phyloP scores from a whole-genome alignment of 2,113 vertebrate genomes.

The Aldabrachelys gigantea region DNA sequence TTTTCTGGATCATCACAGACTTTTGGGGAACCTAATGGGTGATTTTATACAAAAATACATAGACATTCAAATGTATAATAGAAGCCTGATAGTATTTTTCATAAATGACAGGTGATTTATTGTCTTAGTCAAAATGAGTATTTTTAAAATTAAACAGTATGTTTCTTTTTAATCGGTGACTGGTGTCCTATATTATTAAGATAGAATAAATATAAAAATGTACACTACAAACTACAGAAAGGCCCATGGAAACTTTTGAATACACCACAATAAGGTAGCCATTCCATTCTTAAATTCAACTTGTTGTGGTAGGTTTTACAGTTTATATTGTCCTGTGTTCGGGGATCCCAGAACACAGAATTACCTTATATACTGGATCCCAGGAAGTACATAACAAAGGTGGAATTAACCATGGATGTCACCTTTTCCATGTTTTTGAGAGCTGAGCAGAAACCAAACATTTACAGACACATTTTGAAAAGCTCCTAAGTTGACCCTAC shows the following conservation, averaged over 20 bases:
- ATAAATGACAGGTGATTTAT: slow-evolving; percentile 38
- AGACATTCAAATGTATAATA: slow-evolving; percentile 45
- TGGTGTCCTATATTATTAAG: slow-evolving; percentile 56
- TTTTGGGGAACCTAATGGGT: neutral
- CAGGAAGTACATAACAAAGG: neutral
- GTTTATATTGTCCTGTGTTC: neutral
- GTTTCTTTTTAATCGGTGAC: slow-evolving; percentile 17
- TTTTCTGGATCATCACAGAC: slow-evolving; percentile 21
- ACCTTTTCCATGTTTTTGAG: neutral
- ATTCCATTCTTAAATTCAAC: neutral
- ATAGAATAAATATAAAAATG: neutral
- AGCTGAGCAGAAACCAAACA: neutral
- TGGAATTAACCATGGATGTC: neutral
- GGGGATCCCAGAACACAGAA: neutral
- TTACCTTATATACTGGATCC: neutral
- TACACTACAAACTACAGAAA: slow-evolving; percentile 5
- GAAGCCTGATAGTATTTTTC: slow-evolving; percentile 59
- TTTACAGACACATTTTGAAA: neutral
- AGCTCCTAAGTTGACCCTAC: neutral
- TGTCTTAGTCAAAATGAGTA: slow-evolving; percentile 46
- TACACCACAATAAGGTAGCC: neutral
- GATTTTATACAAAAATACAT: slow-evolving; percentile 55
- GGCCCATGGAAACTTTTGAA: neutral
- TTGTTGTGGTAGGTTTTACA: neutral
- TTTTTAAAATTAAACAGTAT: slow-evolving; percentile 58